phyloP scores from a whole-genome alignment of 2,797 vertebrate species.

The Phoeniculus purpureus region DNA sequence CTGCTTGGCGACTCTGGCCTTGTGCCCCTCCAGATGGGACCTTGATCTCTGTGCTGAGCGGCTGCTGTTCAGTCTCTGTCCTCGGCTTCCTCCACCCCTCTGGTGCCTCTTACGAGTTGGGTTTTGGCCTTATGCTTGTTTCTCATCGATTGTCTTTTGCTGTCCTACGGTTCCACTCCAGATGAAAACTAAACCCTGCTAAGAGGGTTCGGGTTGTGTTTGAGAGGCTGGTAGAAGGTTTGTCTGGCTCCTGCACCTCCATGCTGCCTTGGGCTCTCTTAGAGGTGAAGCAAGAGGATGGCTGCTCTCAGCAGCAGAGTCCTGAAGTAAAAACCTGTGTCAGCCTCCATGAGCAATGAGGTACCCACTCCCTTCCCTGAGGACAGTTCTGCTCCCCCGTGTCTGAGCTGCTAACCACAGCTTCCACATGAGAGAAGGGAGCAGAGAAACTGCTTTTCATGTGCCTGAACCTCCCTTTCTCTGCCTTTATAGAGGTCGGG shows the following conservation, averaged over 20 bases:
- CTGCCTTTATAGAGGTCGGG: too few species aligned
- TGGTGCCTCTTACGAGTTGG: neutral
- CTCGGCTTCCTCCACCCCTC: neutral
- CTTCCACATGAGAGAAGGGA: neutral
- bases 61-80: neutral
- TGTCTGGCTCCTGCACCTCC: neutral
- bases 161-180: neutral
- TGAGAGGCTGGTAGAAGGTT: neutral
- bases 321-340: neutral
- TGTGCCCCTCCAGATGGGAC: constrained; percentile 74
- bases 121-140: neutral
- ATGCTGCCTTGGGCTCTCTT: neutral
- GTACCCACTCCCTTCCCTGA: neutral
- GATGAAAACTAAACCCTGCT: too few species aligned
- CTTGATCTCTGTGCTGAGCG: constrained; percentile 62
- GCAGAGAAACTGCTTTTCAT: neutral
- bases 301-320: neutral
- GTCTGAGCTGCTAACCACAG: neutral
- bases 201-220: too few species aligned
- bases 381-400: neutral
- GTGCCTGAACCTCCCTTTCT: neutral
- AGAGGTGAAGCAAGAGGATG: neutral
- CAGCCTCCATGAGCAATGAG: neutral
- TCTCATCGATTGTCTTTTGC: neutral
- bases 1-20: constrained; percentile 73